phyloP scores from a whole-genome alignment of 1,140 invertebrate genomes.

The Palaemon carinicauda region DNA sequence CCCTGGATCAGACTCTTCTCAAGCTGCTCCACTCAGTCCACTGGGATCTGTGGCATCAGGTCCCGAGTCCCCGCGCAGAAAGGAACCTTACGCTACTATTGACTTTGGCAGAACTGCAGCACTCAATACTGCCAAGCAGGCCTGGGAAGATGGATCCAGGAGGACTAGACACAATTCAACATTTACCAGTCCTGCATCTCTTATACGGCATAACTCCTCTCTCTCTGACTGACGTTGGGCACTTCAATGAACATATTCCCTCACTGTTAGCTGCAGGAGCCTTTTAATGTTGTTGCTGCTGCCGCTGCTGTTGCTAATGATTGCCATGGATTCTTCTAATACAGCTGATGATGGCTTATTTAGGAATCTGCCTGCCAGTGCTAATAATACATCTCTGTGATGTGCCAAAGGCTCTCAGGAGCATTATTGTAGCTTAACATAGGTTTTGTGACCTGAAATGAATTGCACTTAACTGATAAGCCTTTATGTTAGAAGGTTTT shows the following conservation, averaged over 20 bases:
- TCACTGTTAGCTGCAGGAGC: no score
- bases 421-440: conserved; percentile 25
- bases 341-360: conserved; percentile 15
- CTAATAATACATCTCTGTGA: conserved; percentile 23
- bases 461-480: conserved; percentile 24
- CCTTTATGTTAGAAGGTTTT: conserved; percentile 14
- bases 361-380: conserved; percentile 17
- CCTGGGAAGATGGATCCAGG: conserved; percentile 63
- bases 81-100: conserved; percentile 88
- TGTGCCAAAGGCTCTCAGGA: conserved; percentile 31
- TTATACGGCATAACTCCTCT: conserved; percentile 57
- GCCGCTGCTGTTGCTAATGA: no score
- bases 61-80: conserved; percentile 61
- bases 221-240: conserved; percentile 44
- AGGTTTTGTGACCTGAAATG: conserved; percentile 9
- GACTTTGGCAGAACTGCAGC: conserved; percentile 93
- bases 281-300: no score
- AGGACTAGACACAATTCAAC: conserved; percentile 67
- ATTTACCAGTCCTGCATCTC: conserved; percentile 60
- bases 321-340: not conserved
- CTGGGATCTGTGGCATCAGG: conserved; percentile 39
- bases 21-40: conserved; percentile 61
- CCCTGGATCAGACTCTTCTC: conserved; percentile 59
- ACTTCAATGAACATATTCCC: no score
- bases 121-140: conserved; percentile 67